Conservation (phyloP, 2,797 vertebrate species). For the Alfaro cultratus region DNA sequence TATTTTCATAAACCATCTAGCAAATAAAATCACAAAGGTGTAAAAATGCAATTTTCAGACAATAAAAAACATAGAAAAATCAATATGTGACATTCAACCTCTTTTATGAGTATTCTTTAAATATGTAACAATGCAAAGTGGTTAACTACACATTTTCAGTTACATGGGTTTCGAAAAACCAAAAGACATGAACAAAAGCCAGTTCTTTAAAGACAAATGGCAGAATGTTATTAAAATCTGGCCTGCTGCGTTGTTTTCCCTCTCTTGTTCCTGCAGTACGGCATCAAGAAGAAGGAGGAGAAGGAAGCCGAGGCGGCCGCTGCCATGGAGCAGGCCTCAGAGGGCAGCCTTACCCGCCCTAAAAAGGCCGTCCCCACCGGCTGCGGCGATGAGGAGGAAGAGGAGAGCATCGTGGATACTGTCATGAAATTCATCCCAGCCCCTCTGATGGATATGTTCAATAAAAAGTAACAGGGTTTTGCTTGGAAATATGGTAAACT, state of each 20-base stretch:
- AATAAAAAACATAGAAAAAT: not conserved
- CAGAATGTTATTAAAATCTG: not conserved
- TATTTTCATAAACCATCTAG: not conserved
- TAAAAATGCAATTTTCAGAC: not conserved
- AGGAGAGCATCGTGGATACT: slow-evolving; percentile 96
- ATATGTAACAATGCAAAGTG: not conserved
- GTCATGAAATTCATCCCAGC: slow-evolving; percentile 99
- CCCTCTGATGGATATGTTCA: slow-evolving; percentile 97
- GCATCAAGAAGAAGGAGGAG: slow-evolving; percentile 91
- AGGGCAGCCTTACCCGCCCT: slow-evolving; percentile 94
- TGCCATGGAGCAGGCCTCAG: slow-evolving; percentile 93
- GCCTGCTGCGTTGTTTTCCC: not conserved
- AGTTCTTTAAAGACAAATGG: not conserved
- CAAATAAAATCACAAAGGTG: not conserved
- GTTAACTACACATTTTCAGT: not conserved
- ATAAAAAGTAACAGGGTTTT: slow-evolving; percentile 88
- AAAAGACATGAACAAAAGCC: not conserved
- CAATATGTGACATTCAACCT: not conserved
- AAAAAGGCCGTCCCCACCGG: slow-evolving; percentile 96
- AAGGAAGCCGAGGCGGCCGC: slow-evolving; percentile 96
- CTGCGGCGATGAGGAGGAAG: slow-evolving; percentile 94
- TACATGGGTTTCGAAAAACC: not conserved
- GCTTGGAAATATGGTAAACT: slow-evolving; percentile 36
- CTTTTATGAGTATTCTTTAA: not conserved
- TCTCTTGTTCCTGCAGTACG: slow-evolving; percentile 63